Conservation (phyloP, 2,797 vertebrate genomes). For the Gymnoscopelus braueri region DNA sequence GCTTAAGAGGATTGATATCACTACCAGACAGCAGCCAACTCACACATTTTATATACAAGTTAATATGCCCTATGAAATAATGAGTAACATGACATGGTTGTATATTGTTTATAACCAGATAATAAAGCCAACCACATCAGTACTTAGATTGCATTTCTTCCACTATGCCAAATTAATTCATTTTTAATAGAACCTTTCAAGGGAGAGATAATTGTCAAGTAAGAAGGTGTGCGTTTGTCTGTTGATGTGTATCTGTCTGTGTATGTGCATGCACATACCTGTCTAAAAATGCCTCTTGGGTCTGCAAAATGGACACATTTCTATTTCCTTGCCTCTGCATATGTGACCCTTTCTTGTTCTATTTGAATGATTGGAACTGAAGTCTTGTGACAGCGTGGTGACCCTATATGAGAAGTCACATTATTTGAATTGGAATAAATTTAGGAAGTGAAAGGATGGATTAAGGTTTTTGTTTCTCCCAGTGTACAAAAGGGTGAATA, state of each 20-base stretch:
- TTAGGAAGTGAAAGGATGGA: background rate
- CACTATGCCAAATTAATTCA: conserved; percentile 1
- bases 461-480: background rate
- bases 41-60: conserved; percentile 16
- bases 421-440: background rate
- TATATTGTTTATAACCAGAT: conserved; percentile 1
- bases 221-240: conserved; percentile 5
- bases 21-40: conserved; percentile 17
- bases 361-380: conserved; percentile 1
- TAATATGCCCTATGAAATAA: conserved; percentile 1
- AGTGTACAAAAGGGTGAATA: background rate
- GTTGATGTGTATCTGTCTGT: background rate
- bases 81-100: background rate
- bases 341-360: background rate
- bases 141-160: background rate
- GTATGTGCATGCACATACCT: background rate
- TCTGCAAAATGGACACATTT: background rate
- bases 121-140: conserved; percentile 27
- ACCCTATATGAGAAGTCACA: background rate
- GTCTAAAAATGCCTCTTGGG: background rate
- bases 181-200: conserved; percentile 22
- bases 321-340: background rate
- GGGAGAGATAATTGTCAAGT: conserved; percentile 33
- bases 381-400: conserved; percentile 14
- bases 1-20: conserved; percentile 10